These are phyloP conservation scores for Hypomecis punctinalis DNA, from an alignment of 2,888 invertebrate species.

Conservation along the genomic window DNA sequence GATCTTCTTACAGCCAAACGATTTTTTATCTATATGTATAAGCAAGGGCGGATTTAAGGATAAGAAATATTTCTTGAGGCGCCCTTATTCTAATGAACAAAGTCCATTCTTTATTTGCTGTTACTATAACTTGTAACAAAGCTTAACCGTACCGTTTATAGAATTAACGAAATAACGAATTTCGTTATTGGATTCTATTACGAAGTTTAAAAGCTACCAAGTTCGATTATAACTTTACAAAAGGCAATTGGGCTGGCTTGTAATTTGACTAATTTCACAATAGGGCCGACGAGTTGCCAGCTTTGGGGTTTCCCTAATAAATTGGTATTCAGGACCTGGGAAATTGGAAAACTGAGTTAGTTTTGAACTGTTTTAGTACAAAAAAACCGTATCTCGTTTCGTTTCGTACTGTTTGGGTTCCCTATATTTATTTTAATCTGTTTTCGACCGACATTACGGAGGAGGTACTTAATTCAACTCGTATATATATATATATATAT, in stretches of 20 bases:
- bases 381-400: too few species aligned
- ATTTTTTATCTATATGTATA: too few species aligned
- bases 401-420: too few species aligned
- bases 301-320: background rate
- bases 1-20: too few species aligned
- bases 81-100: too few species aligned
- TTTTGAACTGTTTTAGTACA: background rate
- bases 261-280: constrained; percentile 41
- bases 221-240: constrained; percentile 42
- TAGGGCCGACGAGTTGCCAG: constrained; percentile 19
- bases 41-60: too few species aligned
- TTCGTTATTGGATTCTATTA: constrained; percentile 41
- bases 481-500: too few species aligned
- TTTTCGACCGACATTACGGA: too few species aligned
- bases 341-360: background rate
- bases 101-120: too few species aligned
- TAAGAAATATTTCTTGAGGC: too few species aligned
- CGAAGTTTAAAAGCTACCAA: constrained; percentile 44
- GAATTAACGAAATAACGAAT: constrained; percentile 40
- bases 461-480: too few species aligned
- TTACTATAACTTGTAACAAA: constrained; percentile 26
- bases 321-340: constrained; percentile 2
- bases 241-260: constrained; percentile 39
- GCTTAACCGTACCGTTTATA: constrained; percentile 43
- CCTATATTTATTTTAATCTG: too few species aligned